These are phyloP conservation scores for Eueremaeus valkanovi DNA, from an alignment of 2,888 invertebrate species.

Conservation along the genomic window DNA sequence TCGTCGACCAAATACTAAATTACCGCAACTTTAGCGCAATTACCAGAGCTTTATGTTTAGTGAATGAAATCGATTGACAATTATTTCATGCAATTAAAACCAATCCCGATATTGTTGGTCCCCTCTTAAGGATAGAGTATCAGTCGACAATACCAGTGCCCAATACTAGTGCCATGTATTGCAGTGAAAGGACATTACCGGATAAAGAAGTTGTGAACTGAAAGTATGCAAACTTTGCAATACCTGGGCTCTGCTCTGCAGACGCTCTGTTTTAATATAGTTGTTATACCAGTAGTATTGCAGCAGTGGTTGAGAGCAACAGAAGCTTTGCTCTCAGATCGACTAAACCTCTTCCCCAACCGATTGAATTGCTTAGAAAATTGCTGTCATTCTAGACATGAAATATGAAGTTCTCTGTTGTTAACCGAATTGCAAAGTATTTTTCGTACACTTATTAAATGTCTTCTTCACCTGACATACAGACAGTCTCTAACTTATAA, in stretches of 20 bases:
- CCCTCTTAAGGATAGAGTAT: not conserved
- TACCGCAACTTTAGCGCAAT: slow-evolving; percentile 6
- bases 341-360: not conserved
- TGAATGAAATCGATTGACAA: not conserved
- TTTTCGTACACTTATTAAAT: not conserved
- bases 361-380: slow-evolving; percentile 1
- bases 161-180: slow-evolving; percentile 8
- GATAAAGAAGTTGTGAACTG: slow-evolving; percentile 1
- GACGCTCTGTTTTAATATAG: no score
- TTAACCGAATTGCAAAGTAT: not conserved
- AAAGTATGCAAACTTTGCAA: no score
- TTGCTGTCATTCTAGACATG: not conserved
- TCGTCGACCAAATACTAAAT: not conserved
- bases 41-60: not conserved
- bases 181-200: slow-evolving; percentile 24
- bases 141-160: not conserved
- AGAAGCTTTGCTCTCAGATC: not conserved
- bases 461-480: not conserved
- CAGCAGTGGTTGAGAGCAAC: no score
- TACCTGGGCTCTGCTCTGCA: no score
- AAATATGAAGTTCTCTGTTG: not conserved
- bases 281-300: no score
- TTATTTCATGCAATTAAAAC: not conserved
- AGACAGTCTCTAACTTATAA: not conserved
- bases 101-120: not conserved